Evolutionary conservation across 1,140 invertebrate genomes (phyloP).

Genomic region (silkworm (Bombyx mori)): ASM3026992v2 NC_085126.1:4803501-4804000

Average conservation of each 20-base stretch:
- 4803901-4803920: too few relatives aligned
- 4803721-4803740: conserved; percentile 66
- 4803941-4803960: conserved; percentile 6
- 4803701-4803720: conserved; percentile 42
- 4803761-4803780: too few relatives aligned
- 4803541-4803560: conserved; percentile 47
- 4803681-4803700: conserved; percentile 50
- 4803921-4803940: too few relatives aligned
- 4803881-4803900: too few relatives aligned
- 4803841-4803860: too few relatives aligned
- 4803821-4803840: too few relatives aligned
- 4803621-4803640: conserved; percentile 22
- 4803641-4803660: conserved; percentile 17
- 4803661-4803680: conserved; percentile 36
- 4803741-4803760: conserved; percentile 41
- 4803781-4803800: too few relatives aligned
- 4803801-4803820: too few relatives aligned
- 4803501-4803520: neutral
- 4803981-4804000: conserved; percentile 16
- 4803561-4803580: conserved; percentile 64
- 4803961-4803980: conserved; percentile 24
- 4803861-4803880: too few relatives aligned
- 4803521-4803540: conserved; percentile 17
- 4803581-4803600: conserved; percentile 52
- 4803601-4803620: conserved; percentile 41